phyloP scores from a whole-genome alignment of 2,888 invertebrate species.

The Druceiella hillmani region DNA sequence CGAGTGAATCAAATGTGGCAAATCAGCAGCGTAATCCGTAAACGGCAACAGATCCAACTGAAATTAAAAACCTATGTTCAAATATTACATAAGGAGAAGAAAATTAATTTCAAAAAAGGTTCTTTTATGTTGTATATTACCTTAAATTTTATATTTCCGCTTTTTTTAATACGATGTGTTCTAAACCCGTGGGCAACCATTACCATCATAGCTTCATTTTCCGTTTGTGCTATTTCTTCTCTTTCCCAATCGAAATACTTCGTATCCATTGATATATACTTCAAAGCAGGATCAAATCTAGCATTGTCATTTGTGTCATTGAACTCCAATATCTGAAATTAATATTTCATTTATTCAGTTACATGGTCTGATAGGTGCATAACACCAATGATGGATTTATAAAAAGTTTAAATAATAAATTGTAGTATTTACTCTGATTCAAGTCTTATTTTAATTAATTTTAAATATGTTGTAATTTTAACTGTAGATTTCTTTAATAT shows the following conservation, averaged over 20 bases:
- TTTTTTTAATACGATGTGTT: constrained; percentile 28
- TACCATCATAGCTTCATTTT: constrained; percentile 34
- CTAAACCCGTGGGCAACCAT: constrained; percentile 25
- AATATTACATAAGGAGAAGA: too few relatives aligned
- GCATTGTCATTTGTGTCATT: constrained; percentile 52
- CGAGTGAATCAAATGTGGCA: constrained; percentile 62
- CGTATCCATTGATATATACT: constrained; percentile 30
- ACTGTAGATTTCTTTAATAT: too few relatives aligned
- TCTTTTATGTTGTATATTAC: too few relatives aligned
- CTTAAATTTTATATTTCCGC: constrained; percentile 30
- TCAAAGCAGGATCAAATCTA: constrained; percentile 29
- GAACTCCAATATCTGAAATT: constrained; percentile 53
- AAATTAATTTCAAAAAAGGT: too few relatives aligned
- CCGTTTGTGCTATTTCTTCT: too few relatives aligned
- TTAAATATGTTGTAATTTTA: too few relatives aligned
- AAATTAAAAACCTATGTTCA: too few relatives aligned
- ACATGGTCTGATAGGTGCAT: constrained; percentile 1
- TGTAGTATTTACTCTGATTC: too few relatives aligned
- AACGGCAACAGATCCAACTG: constrained; percentile 50
- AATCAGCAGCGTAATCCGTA: constrained; percentile 42
- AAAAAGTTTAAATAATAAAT: too few relatives aligned
- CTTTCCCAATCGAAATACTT: constrained; percentile 38
- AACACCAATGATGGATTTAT: constrained; percentile 3
- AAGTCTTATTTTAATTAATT: too few relatives aligned
- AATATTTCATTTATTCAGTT: constrained; percentile 12